A percentile compares a stretch with the other conserved stretches of the same genome.
Conservation (phyloP, 2,113 vertebrate genomes). For the Triplophysa rosa region DNA sequence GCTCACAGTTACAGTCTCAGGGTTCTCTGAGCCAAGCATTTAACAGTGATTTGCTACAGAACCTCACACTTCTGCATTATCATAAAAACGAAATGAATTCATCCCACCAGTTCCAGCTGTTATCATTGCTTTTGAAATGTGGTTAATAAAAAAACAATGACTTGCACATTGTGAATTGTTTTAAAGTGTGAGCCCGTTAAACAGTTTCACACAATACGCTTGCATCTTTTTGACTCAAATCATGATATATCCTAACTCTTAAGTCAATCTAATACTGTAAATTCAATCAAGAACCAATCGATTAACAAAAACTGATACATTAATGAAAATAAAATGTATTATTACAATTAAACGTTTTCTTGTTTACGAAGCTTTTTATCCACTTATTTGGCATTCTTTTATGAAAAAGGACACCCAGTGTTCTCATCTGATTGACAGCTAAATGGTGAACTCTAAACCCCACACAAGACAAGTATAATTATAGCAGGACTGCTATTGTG, state of each 20-base stretch:
- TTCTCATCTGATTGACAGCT: slow-evolving; percentile 19
- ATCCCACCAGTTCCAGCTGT: background rate
- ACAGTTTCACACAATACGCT: background rate
- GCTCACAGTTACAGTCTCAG: too few relatives aligned
- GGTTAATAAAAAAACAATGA: background rate
- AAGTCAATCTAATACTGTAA: background rate
- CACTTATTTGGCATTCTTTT: background rate
- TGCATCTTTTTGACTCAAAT: background rate
- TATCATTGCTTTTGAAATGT: background rate
- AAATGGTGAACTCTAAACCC: slow-evolving; percentile 2
- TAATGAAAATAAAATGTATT: background rate
- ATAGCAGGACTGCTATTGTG: slow-evolving; percentile 6
- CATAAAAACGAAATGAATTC: background rate
- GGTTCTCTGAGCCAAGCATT: too few relatives aligned
- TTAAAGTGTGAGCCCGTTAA: background rate
- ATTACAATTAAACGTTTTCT: background rate
- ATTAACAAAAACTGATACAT: background rate
- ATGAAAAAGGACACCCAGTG: background rate
- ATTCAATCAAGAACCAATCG: too few relatives aligned
- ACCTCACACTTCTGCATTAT: background rate
- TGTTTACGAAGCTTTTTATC: background rate
- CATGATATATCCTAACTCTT: background rate
- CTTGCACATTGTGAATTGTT: background rate
- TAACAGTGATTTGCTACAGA: too few relatives aligned
- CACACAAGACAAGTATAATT: slow-evolving; percentile 9